Evolutionary conservation across 2,888 invertebrate genomes (phyloP), one percentile per base, ranked within the genome.

Genomic region (Petrolisthes manimaculis): DNA sequence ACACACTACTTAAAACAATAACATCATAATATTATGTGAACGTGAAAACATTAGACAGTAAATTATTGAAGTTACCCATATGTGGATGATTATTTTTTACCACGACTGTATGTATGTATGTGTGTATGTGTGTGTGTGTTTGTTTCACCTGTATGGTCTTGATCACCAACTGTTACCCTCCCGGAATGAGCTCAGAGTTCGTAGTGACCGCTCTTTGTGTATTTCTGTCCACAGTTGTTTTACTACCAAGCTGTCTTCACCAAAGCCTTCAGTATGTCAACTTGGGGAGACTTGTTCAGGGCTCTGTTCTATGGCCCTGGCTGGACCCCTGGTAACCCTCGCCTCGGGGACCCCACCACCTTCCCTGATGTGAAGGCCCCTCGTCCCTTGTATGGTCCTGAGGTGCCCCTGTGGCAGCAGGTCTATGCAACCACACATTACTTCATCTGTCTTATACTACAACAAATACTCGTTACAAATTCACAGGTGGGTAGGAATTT

Each of bases 401-500:
- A 93, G 54, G 92, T 96, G 4, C 95, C 96, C 0, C 91, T 93
- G 0, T 96, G 96, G 96, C 95, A 95, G 92, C 95, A 95, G 91
- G 89, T 94, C 0, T 96, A 96, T 92, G 93, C 96, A 5, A 92
- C 95, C 0, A 91, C 95, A 0, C 96, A 96, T 92, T 96, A 96
- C 92, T 93, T 94, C 54, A 93, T 96, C 3, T 94, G 95, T 0
- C 93, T 96, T 14, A 5, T 88, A 5, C 55, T 81, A 4, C 89
- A 90, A 74, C 89, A 90, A 51, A 18, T 74, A 8, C n/a, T 84
- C 4, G 54, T 74, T 53, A 21, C n/a, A 8, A 14, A 75, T 5
- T 55, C n/a, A 5, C 14, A n/a, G 54, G 83, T 84, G 55, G 75
- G 83, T 37, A n/a, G n/a, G n/a, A n/a, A n/a, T n/a, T n/a, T n/a